phyloP scores from a whole-genome alignment of 1,140 invertebrate genomes.

The Pseudoatta argentina region DNA sequence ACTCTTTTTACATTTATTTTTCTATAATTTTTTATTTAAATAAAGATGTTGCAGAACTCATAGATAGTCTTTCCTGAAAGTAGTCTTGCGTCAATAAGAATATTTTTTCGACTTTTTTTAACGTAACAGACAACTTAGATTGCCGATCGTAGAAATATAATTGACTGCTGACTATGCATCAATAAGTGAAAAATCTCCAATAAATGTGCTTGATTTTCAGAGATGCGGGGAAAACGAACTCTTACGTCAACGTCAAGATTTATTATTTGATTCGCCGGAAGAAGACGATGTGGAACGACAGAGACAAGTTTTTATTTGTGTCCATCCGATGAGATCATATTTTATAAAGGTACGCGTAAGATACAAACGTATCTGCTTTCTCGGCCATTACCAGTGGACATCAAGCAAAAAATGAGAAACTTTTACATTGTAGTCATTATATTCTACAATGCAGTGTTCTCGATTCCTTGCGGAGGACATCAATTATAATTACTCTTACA shows the following conservation, averaged over 20 bases:
- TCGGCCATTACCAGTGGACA: conserved; percentile 9
- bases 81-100: not conserved
- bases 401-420: conserved; percentile 11
- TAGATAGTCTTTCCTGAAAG: not conserved
- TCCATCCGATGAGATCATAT: conserved; percentile 50
- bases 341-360: conserved; percentile 38
- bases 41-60: not conserved
- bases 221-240: not conserved
- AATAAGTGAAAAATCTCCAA: conserved; percentile 26
- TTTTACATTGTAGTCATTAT: not conserved
- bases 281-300: not conserved
- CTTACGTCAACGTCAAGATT: conserved; percentile 37
- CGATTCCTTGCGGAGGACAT: not conserved
- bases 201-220: not conserved
- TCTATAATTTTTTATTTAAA: conserved; percentile 16
- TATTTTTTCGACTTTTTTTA: not conserved
- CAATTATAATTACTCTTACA: conserved; percentile 31
- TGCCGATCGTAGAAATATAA: conserved; percentile 18
- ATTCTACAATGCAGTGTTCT: not conserved
- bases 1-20: not conserved
- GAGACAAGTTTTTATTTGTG: conserved; percentile 13
- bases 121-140: conserved; percentile 1
- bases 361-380: conserved; percentile 36
- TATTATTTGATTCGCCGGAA: conserved; percentile 33
- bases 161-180: conserved; percentile 25